These are phyloP conservation scores for Trichosurus vulpecula DNA, from an alignment of 2,797 vertebrate genomes.

Conservation along the genomic window DNA sequence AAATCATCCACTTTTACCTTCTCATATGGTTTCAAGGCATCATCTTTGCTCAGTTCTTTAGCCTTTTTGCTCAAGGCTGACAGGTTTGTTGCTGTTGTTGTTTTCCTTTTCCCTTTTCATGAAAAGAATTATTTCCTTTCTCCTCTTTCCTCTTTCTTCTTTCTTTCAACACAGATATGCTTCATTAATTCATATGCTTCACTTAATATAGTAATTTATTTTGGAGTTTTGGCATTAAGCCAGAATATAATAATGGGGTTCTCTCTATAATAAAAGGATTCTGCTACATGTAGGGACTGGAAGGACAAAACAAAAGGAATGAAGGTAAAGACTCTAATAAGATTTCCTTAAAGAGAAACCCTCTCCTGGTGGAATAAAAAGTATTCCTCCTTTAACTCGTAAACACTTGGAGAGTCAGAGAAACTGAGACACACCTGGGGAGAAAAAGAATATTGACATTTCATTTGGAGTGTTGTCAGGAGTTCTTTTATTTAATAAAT, in stretches of 20 bases:
- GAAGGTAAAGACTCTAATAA: not conserved
- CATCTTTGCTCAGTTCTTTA: conserved; percentile 55
- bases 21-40: conserved; percentile 30
- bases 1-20: conserved; percentile 24
- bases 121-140: not conserved
- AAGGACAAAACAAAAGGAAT: not conserved
- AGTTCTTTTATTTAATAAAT: not conserved
- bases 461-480: not conserved
- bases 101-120: conserved; percentile 54
- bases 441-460: not conserved
- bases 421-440: not conserved
- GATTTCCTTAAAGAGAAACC: not conserved
- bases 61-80: too few species aligned
- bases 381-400: not conserved
- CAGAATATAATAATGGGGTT: too few species aligned
- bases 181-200: too few species aligned
- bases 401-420: not conserved
- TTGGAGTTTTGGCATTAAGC: too few species aligned
- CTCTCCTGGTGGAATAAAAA: not conserved
- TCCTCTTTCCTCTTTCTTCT: not conserved
- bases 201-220: too few species aligned
- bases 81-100: too few species aligned
- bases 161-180: not conserved
- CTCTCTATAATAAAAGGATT: too few species aligned
- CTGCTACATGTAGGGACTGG: not conserved